These are phyloP conservation scores for Saimiri boliviensis DNA, from an alignment of 2,113 vertebrate species.

Conservation along the genomic window DNA sequence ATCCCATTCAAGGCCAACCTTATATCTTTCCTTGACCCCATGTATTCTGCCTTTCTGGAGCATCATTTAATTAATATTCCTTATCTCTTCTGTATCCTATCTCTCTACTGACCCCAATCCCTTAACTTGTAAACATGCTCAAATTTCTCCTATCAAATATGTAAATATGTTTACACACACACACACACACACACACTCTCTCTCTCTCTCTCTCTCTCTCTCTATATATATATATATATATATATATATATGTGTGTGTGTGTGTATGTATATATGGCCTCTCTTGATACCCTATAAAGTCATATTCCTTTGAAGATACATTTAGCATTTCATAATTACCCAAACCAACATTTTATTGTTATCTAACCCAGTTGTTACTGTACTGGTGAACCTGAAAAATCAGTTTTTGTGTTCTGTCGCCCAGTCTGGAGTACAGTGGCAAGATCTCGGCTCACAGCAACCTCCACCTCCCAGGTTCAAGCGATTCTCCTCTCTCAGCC, in stretches of 20 bases:
- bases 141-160: neutral
- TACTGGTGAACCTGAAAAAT: neutral
- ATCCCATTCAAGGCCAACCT: neutral
- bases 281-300: neutral
- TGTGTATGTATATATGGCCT: neutral
- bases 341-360: neutral
- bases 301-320: neutral
- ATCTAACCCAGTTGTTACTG: neutral
- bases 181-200: no score
- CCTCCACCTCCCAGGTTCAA: no score
- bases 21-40: neutral
- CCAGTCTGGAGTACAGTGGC: no score
- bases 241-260: no score
- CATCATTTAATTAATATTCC: neutral
- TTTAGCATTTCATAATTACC: neutral
- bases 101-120: neutral
- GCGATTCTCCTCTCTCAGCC: no score
- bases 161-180: neutral
- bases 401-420: no score
- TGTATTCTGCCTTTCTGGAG: neutral
- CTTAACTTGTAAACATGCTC: neutral
- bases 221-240: no score
- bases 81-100: neutral
- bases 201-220: no score
- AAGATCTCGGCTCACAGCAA: no score